Evolutionary conservation across 2,797 vertebrate genomes (phyloP).

Genomic region (Dallia pectoralis): DNA sequence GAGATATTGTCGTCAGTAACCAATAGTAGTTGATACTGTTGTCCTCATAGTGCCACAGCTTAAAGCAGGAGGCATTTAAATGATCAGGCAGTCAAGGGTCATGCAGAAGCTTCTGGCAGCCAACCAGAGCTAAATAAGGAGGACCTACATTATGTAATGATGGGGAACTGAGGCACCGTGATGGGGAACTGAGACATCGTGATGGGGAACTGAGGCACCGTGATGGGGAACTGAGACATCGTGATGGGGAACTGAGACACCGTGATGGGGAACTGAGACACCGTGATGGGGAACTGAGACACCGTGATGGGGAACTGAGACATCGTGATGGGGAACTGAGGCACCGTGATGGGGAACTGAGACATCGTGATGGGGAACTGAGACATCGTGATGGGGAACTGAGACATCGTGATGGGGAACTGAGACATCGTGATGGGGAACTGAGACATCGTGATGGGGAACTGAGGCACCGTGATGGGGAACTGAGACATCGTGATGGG

Average conservation of each 20-base stretch:
- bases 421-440: conserved; percentile 50
- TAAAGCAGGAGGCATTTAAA: conserved; percentile 56
- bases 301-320: no score
- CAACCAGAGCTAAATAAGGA: conserved; percentile 63
- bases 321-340: no score
- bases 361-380: no score
- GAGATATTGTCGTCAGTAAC: conserved; percentile 29
- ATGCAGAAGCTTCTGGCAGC: conserved; percentile 52
- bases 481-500: conserved; percentile 50
- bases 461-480: no score
- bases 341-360: conserved; percentile 43
- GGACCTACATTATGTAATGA: conserved; percentile 60
- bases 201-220: no score
- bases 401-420: conserved; percentile 49
- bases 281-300: conserved; percentile 43
- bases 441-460: no score
- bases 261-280: no score
- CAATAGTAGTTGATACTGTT: conserved; percentile 28
- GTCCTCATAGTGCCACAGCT: conserved; percentile 39
- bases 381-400: no score
- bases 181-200: no score
- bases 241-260: no score
- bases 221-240: conserved; percentile 44
- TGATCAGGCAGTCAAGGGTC: conserved; percentile 53
- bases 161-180: conserved; percentile 49